Percentiles rank a stretch among this genome's conserved stretches.
These are phyloP conservation scores for Caenorhabditis becei DNA, from an alignment of 2,888 invertebrate species.

Conservation along the genomic window DNA sequence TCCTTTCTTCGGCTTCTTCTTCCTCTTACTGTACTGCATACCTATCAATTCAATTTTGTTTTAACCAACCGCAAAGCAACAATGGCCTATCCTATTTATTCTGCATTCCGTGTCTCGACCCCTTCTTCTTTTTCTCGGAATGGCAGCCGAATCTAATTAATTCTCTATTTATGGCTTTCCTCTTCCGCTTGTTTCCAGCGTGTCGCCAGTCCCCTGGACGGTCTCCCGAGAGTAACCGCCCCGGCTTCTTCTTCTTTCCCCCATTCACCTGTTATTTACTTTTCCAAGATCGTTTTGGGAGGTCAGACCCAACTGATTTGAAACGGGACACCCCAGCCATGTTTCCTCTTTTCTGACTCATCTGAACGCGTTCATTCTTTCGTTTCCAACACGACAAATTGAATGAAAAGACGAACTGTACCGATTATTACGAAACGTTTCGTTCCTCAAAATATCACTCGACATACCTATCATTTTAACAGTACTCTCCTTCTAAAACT, in stretches of 20 bases:
- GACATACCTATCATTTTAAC: neutral
- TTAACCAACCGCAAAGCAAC: constrained; percentile 10
- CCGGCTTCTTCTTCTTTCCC: neutral
- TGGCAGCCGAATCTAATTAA: constrained; percentile 46
- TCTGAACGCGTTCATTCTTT: constrained; percentile 6
- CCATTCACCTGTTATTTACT: neutral
- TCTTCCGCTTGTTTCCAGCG: constrained; percentile 24
- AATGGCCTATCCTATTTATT: constrained; percentile 51
- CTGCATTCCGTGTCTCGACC: constrained; percentile 31
- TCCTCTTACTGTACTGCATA: constrained; percentile 8
- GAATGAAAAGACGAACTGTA: constrained; percentile 11
- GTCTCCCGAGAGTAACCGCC: neutral
- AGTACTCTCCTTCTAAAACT: neutral
- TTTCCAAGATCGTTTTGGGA: neutral
- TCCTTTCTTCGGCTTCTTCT: no score
- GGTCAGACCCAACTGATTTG: neutral
- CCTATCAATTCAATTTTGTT: neutral
- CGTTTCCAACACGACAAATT: neutral
- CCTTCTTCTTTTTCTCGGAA: constrained; percentile 13
- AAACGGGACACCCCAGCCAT: constrained; percentile 21
- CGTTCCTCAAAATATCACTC: neutral
- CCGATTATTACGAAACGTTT: constrained; percentile 3
- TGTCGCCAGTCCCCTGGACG: neutral
- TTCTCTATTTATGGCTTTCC: constrained; percentile 40
- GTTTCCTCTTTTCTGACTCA: constrained; percentile 28